These are phyloP conservation scores for Propithecus perrieri DNA, from an alignment of 2,797 vertebrate species.

Conservation along the genomic window DNA sequence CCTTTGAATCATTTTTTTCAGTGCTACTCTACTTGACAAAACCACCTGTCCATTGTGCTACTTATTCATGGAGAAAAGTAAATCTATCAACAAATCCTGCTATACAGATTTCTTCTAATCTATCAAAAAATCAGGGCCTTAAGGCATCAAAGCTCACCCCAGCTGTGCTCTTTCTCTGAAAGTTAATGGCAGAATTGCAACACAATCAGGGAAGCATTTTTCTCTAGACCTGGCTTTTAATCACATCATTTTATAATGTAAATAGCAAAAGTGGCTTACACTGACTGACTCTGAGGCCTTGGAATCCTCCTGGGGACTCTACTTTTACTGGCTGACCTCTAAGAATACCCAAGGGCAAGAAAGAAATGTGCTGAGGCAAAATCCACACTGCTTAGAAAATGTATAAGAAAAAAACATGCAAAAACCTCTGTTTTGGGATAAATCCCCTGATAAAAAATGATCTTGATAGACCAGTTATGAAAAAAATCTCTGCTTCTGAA, in stretches of 20 bases:
- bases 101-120: slow-evolving; percentile 41
- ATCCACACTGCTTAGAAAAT: slow-evolving; percentile 31
- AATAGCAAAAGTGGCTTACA: slow-evolving; percentile 57
- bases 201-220: slow-evolving; percentile 54
- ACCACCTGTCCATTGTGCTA: slow-evolving; percentile 25
- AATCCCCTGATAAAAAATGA: slow-evolving; percentile 32
- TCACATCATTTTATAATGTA: slow-evolving; percentile 61
- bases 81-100: slow-evolving; percentile 64
- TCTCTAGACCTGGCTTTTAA: slow-evolving; percentile 59
- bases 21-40: slow-evolving; percentile 38
- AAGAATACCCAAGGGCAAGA: not conserved
- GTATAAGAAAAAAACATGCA: not conserved
- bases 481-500: slow-evolving; percentile 69
- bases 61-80: slow-evolving; percentile 43
- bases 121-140: slow-evolving; percentile 52
- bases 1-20: slow-evolving; percentile 23
- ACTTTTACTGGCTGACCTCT: slow-evolving; percentile 9
- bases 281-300: not conserved
- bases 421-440: slow-evolving; percentile 44
- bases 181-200: slow-evolving; percentile 49
- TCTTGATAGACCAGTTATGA: slow-evolving; percentile 45
- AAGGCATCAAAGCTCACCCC: slow-evolving; percentile 40
- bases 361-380: slow-evolving; percentile 28
- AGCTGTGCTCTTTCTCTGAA: slow-evolving; percentile 52
- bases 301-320: not conserved